Conservation (phyloP, 2,888 invertebrate species). For the Dendrolimus houi region DNA sequence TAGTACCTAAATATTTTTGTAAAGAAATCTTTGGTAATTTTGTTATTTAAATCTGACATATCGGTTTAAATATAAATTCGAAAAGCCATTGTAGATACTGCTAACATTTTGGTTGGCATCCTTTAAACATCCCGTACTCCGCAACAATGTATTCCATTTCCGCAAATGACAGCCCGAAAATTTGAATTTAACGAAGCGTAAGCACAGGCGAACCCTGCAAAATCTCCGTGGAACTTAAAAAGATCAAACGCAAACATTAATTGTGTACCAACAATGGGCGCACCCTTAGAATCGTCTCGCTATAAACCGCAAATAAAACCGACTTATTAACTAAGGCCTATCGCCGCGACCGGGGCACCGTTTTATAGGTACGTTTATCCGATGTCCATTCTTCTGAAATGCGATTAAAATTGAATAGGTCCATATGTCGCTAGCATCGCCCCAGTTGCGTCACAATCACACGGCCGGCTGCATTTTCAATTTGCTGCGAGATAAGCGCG, state of each 20-base stretch:
- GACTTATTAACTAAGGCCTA: conserved; percentile 63
- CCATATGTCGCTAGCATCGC: conserved; percentile 66
- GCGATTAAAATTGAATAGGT: conserved; percentile 76
- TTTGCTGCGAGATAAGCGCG: conserved; percentile 72
- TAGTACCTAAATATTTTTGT: no score
- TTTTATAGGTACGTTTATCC: conserved; percentile 67
- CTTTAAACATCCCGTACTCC: neutral
- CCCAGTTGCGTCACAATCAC: conserved; percentile 71
- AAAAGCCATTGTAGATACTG: no score
- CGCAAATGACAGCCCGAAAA: conserved; percentile 27
- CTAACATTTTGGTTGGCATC: neutral
- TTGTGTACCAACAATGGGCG: conserved; percentile 51
- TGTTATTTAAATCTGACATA: no score
- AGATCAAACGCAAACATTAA: conserved; percentile 67
- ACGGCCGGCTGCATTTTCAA: conserved; percentile 73
- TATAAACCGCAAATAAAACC: conserved; percentile 68
- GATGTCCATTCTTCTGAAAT: conserved; percentile 74
- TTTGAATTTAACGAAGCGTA: conserved; percentile 35
- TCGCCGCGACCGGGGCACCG: conserved; percentile 44
- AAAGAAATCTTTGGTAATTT: no score
- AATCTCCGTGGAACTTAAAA: conserved; percentile 52
- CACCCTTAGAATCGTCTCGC: conserved; percentile 55
- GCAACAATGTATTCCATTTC: conserved; percentile 7
- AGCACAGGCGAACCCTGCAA: conserved; percentile 33
- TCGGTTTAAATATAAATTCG: no score